Percentiles rank a stretch among this genome's conserved stretches.
These are phyloP conservation scores for Embidobia sp. DNA, from an alignment of 2,888 invertebrate species.

Conservation along the genomic window DNA sequence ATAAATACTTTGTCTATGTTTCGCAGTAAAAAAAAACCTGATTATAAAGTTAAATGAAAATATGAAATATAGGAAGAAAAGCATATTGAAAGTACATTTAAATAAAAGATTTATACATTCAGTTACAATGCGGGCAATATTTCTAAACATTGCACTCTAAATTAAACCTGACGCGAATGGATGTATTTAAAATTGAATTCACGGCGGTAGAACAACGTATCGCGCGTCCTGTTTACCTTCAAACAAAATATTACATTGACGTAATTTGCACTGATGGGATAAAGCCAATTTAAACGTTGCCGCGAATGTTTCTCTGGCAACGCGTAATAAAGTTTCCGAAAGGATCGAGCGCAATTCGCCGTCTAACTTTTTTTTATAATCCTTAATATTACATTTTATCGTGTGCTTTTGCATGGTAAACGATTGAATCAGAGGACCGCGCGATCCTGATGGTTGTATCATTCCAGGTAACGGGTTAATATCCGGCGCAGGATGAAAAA, in stretches of 20 bases:
- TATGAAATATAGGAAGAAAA: no score
- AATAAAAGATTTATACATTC: not conserved
- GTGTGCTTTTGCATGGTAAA: no score
- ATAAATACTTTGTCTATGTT: no score
- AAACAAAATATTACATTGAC: slow-evolving; percentile 10
- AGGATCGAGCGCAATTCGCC: no score
- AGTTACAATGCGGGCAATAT: slow-evolving; percentile 7
- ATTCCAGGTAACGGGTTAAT: slow-evolving; percentile 20
- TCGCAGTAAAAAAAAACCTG: no score
- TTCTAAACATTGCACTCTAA: not conserved
- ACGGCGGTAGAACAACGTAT: not conserved
- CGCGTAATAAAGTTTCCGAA: not conserved
- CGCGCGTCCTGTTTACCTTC: not conserved
- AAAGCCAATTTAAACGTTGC: not conserved
- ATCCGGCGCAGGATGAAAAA: slow-evolving; percentile 33
- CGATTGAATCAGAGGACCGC: not conserved
- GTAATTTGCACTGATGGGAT: not conserved
- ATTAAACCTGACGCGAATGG: not conserved
- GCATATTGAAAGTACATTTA: not conserved
- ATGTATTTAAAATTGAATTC: not conserved
- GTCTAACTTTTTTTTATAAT: no score
- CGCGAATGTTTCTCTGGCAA: not conserved
- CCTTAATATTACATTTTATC: no score
- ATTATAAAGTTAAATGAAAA: no score
- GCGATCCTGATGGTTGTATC: not conserved